These are phyloP conservation scores for Monochamus saltuarius DNA, from an alignment of 1,140 invertebrate genomes.

Conservation along the genomic window DNA sequence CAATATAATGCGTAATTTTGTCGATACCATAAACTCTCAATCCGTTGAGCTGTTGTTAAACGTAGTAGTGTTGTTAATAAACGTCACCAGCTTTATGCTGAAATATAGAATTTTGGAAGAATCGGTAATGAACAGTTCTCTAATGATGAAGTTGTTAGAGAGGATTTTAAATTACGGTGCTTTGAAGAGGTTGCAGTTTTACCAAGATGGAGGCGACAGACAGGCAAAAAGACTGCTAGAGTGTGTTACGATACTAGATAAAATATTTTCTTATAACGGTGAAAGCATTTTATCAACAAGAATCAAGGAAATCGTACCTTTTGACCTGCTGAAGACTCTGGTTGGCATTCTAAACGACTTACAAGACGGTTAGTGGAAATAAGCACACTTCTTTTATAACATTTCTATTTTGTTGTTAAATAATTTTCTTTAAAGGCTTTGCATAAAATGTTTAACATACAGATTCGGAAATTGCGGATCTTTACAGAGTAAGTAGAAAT, in stretches of 20 bases:
- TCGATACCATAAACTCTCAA: not conserved
- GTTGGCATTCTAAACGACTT: conserved; percentile 26
- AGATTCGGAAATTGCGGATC: no score
- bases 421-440: not conserved
- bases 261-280: conserved; percentile 26
- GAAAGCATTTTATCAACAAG: conserved; percentile 16
- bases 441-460: not conserved
- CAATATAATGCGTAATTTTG: conserved; percentile 19
- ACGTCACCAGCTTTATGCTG: conserved; percentile 24
- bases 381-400: not conserved
- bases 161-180: conserved; percentile 14
- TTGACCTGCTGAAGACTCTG: conserved; percentile 26
- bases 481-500: no score
- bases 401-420: not conserved
- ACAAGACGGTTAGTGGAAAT: conserved; percentile 25
- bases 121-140: conserved; percentile 13
- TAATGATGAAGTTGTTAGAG: conserved; percentile 17
- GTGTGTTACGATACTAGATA: conserved; percentile 14
- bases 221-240: conserved; percentile 18
- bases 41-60: conserved; percentile 15
- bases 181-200: conserved; percentile 13
- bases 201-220: conserved; percentile 17
- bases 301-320: conserved; percentile 27
- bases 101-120: conserved; percentile 22
- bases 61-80: conserved; percentile 26